These are phyloP conservation scores for Harpagus bidentatus DNA, from an alignment of 2,113 vertebrate species.

Conservation along the genomic window DNA sequence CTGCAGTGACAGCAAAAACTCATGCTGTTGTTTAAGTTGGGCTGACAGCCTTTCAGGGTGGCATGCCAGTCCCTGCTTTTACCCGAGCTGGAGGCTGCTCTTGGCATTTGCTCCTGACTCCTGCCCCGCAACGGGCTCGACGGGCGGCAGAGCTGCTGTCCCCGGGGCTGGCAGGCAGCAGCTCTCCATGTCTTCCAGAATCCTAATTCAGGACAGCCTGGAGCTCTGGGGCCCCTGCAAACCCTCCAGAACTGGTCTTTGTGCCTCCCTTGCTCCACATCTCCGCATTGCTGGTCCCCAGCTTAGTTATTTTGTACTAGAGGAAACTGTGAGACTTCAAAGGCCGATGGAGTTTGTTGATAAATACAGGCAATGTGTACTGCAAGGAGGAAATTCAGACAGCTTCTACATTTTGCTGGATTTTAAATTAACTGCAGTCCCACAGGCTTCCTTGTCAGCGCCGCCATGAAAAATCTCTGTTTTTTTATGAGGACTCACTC, in stretches of 20 bases:
- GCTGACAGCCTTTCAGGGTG: neutral
- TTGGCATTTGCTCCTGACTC: neutral
- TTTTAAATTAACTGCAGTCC: neutral
- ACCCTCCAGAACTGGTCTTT: neutral
- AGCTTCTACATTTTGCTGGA: neutral
- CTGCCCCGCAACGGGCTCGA: fast-evolving
- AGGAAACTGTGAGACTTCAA: neutral
- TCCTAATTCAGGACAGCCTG: neutral
- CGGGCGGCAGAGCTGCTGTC: neutral
- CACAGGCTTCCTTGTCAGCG: neutral
- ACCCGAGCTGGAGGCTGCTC: neutral
- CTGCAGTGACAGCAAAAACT: neutral
- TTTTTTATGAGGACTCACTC: neutral
- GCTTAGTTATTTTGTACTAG: neutral
- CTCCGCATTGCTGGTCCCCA: neutral
- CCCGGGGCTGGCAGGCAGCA: neutral
- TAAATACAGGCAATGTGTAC: neutral
- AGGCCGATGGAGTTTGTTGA: neutral
- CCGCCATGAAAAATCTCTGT: neutral
- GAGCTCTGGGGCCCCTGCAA: neutral
- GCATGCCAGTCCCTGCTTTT: neutral
- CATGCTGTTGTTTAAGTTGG: fast-evolving
- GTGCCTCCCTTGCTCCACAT: fast-evolving
- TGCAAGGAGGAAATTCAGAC: neutral
- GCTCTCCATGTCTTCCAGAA: fast-evolving